Conservation (phyloP, 2,888 invertebrate genomes). For the Alitta virens region DNA sequence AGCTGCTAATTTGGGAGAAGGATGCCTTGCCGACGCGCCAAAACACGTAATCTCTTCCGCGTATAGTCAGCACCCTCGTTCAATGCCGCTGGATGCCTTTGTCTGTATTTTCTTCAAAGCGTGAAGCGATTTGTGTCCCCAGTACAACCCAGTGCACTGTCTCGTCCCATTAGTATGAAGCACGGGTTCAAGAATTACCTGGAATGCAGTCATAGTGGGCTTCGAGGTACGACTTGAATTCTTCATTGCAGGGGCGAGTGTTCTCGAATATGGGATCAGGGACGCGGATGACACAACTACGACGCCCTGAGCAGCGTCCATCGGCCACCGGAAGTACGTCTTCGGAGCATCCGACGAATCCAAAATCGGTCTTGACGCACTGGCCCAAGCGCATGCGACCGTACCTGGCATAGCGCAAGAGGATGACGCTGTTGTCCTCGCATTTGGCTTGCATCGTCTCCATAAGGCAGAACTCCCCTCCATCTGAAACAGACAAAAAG, state of each 20-base stretch:
- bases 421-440: slow-evolving; percentile 15
- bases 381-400: slow-evolving; percentile 20
- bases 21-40: no score
- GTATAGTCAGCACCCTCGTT: no score
- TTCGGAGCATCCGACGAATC: slow-evolving; percentile 23
- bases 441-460: slow-evolving; percentile 22
- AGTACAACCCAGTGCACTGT: no score
- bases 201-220: slow-evolving; percentile 16
- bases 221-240: slow-evolving; percentile 24
- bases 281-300: slow-evolving; percentile 20
- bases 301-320: slow-evolving; percentile 20
- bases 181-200: slow-evolving; percentile 9
- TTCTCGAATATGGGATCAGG: slow-evolving; percentile 20
- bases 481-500: slow-evolving; percentile 8
- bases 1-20: no score
- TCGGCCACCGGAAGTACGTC: slow-evolving; percentile 21
- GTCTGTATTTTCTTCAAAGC: no score
- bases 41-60: no score
- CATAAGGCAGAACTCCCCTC: slow-evolving; percentile 21
- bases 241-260: slow-evolving; percentile 21
- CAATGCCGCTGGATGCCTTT: no score
- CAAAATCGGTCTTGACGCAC: slow-evolving; percentile 24
- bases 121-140: no score
- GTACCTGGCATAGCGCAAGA: slow-evolving; percentile 20
- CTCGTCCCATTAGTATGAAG: no score